These are phyloP conservation scores for Cichlasoma orientale DNA, from an alignment of 2,797 vertebrate species.

Conservation along the genomic window DNA sequence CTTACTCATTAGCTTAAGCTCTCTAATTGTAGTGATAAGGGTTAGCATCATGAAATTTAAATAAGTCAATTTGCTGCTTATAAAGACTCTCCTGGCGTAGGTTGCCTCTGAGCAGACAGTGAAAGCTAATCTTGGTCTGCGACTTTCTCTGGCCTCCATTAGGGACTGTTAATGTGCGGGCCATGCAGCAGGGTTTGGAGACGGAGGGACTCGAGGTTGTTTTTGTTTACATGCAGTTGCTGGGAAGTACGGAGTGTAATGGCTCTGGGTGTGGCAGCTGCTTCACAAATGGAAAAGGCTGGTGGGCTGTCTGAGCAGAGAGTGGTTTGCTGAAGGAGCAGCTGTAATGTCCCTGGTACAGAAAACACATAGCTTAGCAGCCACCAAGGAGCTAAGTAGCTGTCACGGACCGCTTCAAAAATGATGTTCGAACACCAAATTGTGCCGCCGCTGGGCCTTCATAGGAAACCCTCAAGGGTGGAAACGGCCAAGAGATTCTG, in stretches of 20 bases:
- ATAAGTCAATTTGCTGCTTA: constrained; percentile 33
- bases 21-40: constrained; percentile 66
- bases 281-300: constrained; percentile 49
- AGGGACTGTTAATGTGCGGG: constrained; percentile 60
- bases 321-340: constrained; percentile 18
- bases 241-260: constrained; percentile 65
- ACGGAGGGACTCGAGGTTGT: constrained; percentile 54
- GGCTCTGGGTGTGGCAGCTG: constrained; percentile 70
- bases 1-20: constrained; percentile 65
- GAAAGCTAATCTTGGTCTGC: constrained; percentile 53
- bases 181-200: constrained; percentile 45
- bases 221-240: constrained; percentile 61
- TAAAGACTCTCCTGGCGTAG: constrained; percentile 25
- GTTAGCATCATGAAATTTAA: constrained; percentile 23
- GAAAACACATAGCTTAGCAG: not conserved
- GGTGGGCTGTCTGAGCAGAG: constrained; percentile 34
- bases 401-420: constrained; percentile 2
- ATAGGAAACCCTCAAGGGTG: constrained; percentile 83
- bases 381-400: not conserved
- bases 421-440: constrained; percentile 76
- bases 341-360: not conserved
- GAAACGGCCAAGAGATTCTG: constrained; percentile 87
- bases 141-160: constrained; percentile 64
- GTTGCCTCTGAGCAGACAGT: constrained; percentile 10
- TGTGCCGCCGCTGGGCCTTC: constrained; percentile 70